Evolutionary conservation across 2,113 vertebrate genomes (phyloP), one percentile per base, ranked within the genome.

Genomic region (Pelobates fuscus): DNA sequence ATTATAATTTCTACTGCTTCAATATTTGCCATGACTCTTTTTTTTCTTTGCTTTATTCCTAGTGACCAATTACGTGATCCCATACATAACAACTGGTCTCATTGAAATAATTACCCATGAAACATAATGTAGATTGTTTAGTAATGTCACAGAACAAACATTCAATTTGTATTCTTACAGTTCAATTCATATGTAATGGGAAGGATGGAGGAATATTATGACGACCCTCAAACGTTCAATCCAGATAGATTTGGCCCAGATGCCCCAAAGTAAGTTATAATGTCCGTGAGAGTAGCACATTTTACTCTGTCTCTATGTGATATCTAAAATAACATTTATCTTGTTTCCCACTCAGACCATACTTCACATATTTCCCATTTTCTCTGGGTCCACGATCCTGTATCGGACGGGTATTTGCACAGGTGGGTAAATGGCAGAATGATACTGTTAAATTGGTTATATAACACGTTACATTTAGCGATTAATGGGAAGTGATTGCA

Each of bases 201-300:
- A 26, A 90, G 95, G 60, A 81, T 95, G 94, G 94, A 95, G 8
- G 89, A 43, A 21, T 94, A 92, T 86, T 98, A 96, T 77, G 89
- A 93, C 79, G 93, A 97, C 74, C 91, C 95, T 0, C 77, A 94
- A 79, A 91, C 46, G 46, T 98, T 98, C 82, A 88, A 98, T 80
- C 95, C 96, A 0, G 94, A 96, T 15, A 91, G 94, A 86, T 98
- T 97, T 79, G 77, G 93, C 80, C 90, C 92, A 49, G 89, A 93
- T 78, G 90, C 92, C 58, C 86, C 92, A 10, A 96, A 92, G 96
- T 98, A 87, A 94, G 90, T 60, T 37, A 71, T 21, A 83, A 26
- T 43, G 81, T 75, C 20, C 30, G 68, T 2, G 1, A 49, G 15
- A 1, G 15, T 5, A 17, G 15, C 44, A 14, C 44, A 37, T 12